Evolutionary conservation across 2,113 vertebrate genomes (phyloP).

Genomic region (Dasyprocta punctata): DNA sequence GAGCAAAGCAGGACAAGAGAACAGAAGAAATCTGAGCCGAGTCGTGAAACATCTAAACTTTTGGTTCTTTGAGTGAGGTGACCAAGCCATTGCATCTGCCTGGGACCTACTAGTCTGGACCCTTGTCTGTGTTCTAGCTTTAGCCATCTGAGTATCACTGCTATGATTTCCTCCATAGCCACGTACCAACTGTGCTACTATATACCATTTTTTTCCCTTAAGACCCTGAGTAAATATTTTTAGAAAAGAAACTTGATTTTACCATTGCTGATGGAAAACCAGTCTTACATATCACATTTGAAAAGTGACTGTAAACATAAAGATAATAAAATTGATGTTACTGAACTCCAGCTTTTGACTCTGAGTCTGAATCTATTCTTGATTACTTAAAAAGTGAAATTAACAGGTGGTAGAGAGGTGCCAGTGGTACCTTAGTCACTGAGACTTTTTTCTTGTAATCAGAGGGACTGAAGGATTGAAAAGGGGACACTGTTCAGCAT

Average conservation of each 20-base stretch:
- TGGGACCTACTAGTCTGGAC: neutral
- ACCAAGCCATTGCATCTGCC: neutral
- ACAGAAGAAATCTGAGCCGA: neutral
- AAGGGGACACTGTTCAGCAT: neutral
- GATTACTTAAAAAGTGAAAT: constrained; percentile 7
- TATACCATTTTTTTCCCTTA: neutral
- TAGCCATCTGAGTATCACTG: neutral
- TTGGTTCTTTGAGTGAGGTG: neutral
- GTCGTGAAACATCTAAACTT: neutral
- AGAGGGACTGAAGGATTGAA: neutral
- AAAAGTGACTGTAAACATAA: neutral
- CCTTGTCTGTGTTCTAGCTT: neutral
- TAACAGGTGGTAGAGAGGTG: neutral
- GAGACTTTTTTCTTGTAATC: neutral
- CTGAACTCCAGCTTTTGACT: neutral
- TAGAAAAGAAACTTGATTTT: neutral
- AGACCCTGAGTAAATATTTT: constrained; percentile 5
- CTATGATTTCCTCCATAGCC: neutral
- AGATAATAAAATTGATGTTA: neutral
- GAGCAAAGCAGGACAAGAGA: neutral
- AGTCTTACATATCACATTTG: neutral
- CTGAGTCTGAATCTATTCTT: neutral
- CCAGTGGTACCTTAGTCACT: too few species aligned
- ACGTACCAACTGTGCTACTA: neutral
- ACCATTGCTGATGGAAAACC: neutral